Evolutionary conservation across 2,113 vertebrate genomes (phyloP).

Genomic region (Rhegmatorhina hoffmannsi): DNA sequence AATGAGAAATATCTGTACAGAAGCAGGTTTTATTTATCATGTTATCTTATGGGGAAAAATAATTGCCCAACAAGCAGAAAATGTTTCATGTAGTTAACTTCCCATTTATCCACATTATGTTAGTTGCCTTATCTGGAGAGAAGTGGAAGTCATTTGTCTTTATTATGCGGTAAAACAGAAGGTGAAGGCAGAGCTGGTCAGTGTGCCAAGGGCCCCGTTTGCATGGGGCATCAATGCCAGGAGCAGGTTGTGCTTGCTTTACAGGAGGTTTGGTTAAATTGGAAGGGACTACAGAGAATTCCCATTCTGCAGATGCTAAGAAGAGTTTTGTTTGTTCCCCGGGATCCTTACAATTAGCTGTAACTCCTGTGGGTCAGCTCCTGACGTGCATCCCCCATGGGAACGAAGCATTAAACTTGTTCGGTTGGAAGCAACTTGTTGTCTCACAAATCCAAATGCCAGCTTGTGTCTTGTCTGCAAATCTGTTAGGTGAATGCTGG

Average conservation of each 20-base stretch:
- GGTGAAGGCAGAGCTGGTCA: slow-evolving; percentile 45
- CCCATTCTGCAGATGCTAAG: background rate
- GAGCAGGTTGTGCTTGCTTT: slow-evolving; percentile 13
- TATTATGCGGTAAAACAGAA: slow-evolving; percentile 22
- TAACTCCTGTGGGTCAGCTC: slow-evolving; percentile 14
- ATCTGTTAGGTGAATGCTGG: slow-evolving; percentile 17
- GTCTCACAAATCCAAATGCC: background rate
- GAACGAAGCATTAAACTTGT: slow-evolving; percentile 49
- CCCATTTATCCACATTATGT: slow-evolving; percentile 70
- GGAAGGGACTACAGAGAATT: slow-evolving; percentile 50
- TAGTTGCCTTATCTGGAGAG: slow-evolving; percentile 73
- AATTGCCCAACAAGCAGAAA: slow-evolving; percentile 67
- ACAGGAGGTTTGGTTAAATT: slow-evolving; percentile 11
- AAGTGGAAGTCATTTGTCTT: slow-evolving; percentile 55
- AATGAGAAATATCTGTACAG: slow-evolving; percentile 80
- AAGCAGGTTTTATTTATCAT: slow-evolving; percentile 81
- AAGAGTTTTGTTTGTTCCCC: background rate
- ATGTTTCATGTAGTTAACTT: slow-evolving; percentile 61
- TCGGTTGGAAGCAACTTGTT: background rate
- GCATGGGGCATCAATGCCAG: background rate
- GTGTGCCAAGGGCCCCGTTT: slow-evolving; percentile 1
- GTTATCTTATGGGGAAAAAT: slow-evolving; percentile 67
- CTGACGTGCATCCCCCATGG: background rate
- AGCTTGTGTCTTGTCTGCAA: background rate
- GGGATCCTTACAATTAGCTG: slow-evolving; percentile 6